These are phyloP conservation scores for Hetaerina titia DNA, from an alignment of 2,888 invertebrate species.

Conservation along the genomic window DNA sequence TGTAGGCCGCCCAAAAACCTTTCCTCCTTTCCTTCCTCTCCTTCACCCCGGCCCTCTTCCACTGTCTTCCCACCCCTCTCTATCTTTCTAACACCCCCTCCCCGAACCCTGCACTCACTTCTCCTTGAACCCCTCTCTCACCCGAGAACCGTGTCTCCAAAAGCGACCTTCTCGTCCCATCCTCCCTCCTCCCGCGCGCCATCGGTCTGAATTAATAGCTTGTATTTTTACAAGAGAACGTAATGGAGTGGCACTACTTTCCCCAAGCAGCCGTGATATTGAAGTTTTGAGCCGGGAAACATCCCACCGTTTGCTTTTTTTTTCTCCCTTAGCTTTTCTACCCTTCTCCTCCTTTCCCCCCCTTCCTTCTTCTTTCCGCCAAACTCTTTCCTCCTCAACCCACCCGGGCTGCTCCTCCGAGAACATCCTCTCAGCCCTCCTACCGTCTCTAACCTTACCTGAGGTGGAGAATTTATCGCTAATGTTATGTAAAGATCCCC, in stretches of 20 bases:
- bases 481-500: constrained; percentile 56
- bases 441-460: neutral
- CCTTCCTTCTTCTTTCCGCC: neutral
- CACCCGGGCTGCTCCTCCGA: neutral
- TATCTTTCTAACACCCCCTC: neutral
- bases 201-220: constrained; percentile 53
- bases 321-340: neutral
- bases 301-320: neutral
- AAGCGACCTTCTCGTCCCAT: neutral
- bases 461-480: constrained; percentile 53
- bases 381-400: neutral
- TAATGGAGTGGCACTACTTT: constrained; percentile 64
- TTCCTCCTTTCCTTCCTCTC: neutral
- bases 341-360: neutral
- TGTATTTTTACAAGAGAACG: constrained; percentile 51
- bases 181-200: neutral
- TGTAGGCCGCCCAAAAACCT: neutral
- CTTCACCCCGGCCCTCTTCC: neutral
- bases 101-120: neutral
- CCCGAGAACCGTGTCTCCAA: neutral
- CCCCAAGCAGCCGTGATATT: constrained; percentile 40
- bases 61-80: neutral
- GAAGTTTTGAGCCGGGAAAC: constrained; percentile 18
- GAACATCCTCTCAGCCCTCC: neutral
- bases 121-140: neutral